phyloP scores from a whole-genome alignment of 2,888 invertebrate genomes.

The Torymus tubicola region DNA sequence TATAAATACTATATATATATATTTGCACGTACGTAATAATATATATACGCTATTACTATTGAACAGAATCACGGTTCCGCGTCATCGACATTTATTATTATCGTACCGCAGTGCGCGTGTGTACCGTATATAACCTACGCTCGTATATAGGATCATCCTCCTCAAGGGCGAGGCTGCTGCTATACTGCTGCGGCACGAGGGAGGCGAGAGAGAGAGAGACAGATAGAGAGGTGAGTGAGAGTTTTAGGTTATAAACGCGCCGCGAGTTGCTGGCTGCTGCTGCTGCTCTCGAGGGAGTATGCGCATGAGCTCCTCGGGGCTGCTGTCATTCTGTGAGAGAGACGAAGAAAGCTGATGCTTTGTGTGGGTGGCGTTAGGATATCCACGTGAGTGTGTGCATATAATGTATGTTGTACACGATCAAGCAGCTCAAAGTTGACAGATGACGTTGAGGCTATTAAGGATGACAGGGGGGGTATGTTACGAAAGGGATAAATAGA shows the following conservation, averaged over 20 bases:
- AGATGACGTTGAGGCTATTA: conserved; percentile 7
- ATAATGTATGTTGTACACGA: no score
- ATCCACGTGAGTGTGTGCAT: conserved; percentile 14
- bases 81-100: no score
- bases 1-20: no score
- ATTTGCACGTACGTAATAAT: no score
- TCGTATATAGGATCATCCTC: no score
- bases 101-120: no score
- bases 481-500: no score
- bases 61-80: no score
- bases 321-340: no score
- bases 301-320: conserved; percentile 3
- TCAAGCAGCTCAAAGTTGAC: background rate
- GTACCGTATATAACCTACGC: no score
- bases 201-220: conserved; percentile 31
- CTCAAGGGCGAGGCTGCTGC: background rate
- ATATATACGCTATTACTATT: no score
- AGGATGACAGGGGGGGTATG: no score
- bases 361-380: background rate
- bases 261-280: background rate
- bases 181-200: background rate
- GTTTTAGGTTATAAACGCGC: conserved; percentile 55
- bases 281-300: background rate
- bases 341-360: background rate
- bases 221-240: conserved; percentile 44